Conservation (phyloP, 2,113 vertebrate genomes). For the Nesoenas mayeri region DNA sequence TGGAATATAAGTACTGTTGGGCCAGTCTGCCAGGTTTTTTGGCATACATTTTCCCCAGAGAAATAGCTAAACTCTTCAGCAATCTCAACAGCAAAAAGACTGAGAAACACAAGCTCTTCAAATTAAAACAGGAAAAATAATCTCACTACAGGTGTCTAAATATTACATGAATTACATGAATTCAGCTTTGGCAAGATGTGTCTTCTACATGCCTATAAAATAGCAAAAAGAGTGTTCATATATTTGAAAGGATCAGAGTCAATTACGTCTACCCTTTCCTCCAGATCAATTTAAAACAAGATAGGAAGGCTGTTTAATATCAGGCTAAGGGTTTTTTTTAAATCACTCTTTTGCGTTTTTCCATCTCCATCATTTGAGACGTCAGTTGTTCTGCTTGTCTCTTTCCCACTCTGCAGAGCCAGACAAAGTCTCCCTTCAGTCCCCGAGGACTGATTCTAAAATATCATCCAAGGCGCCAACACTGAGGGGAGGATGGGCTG, state of each 20-base stretch:
- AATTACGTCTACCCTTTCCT: not conserved
- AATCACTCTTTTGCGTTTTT: not conserved
- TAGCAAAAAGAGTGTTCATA: not conserved
- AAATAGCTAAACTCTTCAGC: not conserved
- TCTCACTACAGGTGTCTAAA: slow-evolving; percentile 12
- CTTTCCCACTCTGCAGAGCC: not conserved
- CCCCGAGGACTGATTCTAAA: not conserved
- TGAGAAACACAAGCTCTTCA: not conserved
- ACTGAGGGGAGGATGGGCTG: not conserved
- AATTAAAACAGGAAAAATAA: slow-evolving; percentile 47
- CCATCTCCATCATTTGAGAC: not conserved
- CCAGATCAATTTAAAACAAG: not conserved
- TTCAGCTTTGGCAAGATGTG: not conserved
- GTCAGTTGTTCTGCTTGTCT: not conserved
- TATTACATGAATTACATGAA: slow-evolving; percentile 6
- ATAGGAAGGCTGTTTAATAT: not conserved
- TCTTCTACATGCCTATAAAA: not conserved
- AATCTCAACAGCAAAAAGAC: slow-evolving; percentile 3
- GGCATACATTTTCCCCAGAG: not conserved
- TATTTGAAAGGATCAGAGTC: slow-evolving; percentile 14
- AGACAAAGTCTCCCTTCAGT: not conserved
- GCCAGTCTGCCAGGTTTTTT: not conserved
- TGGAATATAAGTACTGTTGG: not conserved
- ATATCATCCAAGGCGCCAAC: not conserved
- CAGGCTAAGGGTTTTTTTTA: not conserved